phyloP scores from a whole-genome alignment of 2,797 vertebrate species.

The Morus bassanus region DNA sequence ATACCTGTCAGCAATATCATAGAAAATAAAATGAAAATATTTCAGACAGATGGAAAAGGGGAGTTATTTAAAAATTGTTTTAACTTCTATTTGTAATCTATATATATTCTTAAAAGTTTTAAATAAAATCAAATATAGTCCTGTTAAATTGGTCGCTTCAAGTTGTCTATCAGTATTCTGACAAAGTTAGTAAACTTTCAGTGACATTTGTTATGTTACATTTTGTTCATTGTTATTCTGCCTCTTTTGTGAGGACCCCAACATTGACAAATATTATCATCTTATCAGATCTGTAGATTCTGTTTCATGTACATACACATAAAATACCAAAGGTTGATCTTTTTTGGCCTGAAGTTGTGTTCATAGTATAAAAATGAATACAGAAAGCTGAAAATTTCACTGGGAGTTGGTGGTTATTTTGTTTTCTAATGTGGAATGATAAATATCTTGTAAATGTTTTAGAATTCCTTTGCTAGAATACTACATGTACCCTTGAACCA shows the following conservation, averaged over 20 bases:
- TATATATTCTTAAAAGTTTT: not conserved
- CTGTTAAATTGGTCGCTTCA: not conserved
- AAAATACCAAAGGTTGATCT: not conserved
- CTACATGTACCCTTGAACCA: not conserved
- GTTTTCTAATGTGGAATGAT: not conserved
- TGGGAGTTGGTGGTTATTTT: not conserved
- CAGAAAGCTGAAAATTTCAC: not conserved
- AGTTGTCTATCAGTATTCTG: not conserved
- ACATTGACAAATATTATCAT: not conserved
- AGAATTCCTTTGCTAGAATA: not conserved
- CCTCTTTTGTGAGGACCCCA: not conserved
- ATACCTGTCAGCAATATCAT: not conserved
- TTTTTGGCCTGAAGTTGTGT: not conserved
- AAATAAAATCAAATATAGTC: not conserved
- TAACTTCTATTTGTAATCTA: not conserved
- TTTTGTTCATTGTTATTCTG: not conserved
- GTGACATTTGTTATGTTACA: not conserved
- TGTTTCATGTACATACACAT: not conserved
- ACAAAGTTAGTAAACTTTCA: not conserved
- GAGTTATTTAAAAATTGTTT: not conserved
- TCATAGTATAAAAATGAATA: not conserved
- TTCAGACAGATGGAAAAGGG: not conserved
- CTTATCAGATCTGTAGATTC: not conserved
- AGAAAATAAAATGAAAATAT: not conserved
- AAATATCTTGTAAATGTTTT: not conserved